phyloP scores from a whole-genome alignment of 2,888 invertebrate species.

The Phaonia tiefii region DNA sequence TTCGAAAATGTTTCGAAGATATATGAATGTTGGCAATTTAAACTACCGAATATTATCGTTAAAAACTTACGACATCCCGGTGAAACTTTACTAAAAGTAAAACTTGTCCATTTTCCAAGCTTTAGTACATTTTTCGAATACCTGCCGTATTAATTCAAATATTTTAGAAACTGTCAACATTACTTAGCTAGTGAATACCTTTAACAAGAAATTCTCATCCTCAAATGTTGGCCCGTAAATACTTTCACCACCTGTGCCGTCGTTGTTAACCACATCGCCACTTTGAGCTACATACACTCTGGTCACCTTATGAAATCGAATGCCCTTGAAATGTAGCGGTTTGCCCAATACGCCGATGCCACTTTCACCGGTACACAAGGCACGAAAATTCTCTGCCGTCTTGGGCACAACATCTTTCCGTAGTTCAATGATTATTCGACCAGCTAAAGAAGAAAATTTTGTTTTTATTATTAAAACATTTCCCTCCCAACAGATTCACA shows the following conservation, averaged over 20 bases:
- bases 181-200: too few species aligned
- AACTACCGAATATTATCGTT: too few species aligned
- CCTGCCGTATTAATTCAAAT: too few species aligned
- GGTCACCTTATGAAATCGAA: constrained; percentile 90
- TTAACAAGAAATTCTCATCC: constrained; percentile 91
- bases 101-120: too few species aligned
- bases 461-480: background rate
- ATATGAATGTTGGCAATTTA: too few species aligned
- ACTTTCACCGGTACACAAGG: constrained; percentile 94
- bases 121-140: too few species aligned
- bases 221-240: constrained; percentile 95
- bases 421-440: constrained; percentile 92
- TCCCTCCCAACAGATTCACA: background rate
- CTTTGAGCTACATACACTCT: constrained; percentile 95
- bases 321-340: constrained; percentile 91
- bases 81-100: too few species aligned
- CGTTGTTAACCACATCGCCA: constrained; percentile 88
- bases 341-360: constrained; percentile 86
- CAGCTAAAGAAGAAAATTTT: constrained; percentile 83
- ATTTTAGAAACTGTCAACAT: too few species aligned
- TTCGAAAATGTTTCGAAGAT: too few species aligned
- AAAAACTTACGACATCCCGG: too few species aligned
- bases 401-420: constrained; percentile 91
- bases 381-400: constrained; percentile 95
- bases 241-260: constrained; percentile 95